Conservation (phyloP, 2,113 vertebrate genomes). For the Myxocyprinus asiaticus region DNA sequence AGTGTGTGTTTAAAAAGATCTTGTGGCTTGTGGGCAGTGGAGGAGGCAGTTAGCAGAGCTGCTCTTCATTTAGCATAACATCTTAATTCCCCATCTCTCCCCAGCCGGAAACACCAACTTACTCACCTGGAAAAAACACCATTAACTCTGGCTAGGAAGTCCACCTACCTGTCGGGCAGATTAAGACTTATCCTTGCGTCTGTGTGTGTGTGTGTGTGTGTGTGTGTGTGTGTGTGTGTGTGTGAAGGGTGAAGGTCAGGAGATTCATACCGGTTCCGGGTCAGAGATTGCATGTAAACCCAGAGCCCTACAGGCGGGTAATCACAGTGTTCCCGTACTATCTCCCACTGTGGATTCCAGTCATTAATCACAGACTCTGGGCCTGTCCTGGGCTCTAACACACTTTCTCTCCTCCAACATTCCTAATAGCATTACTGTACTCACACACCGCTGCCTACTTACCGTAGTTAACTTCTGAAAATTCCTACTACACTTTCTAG, state of each 20-base stretch:
- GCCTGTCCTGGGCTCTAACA: constrained; percentile 58
- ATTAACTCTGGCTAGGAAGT: constrained; percentile 81
- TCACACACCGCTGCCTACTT: neutral
- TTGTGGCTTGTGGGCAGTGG: constrained; percentile 24
- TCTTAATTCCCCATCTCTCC: constrained; percentile 83
- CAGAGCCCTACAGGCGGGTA: constrained; percentile 76
- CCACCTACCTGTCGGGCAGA: constrained; percentile 57
- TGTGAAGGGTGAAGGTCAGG: constrained; percentile 72
- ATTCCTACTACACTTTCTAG: constrained; percentile 1
- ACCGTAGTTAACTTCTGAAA: neutral
- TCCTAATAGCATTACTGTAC: neutral
- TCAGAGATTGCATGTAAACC: constrained; percentile 74
- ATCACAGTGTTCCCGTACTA: constrained; percentile 77
- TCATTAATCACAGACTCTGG: constrained; percentile 79
- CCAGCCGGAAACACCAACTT: constrained; percentile 81
- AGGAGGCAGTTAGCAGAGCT: constrained; percentile 46
- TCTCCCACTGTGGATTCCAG: constrained; percentile 76
- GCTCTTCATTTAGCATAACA: constrained; percentile 64
- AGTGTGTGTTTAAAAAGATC: constrained; percentile 35
- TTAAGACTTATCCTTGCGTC: constrained; percentile 9
- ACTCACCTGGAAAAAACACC: constrained; percentile 85
- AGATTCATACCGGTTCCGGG: constrained; percentile 73
- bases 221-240: constrained; percentile 50
- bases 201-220: constrained; percentile 62
- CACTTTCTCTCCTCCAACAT: constrained; percentile 40